These are phyloP conservation scores for Chloromyia formosa DNA, from an alignment of 2,888 invertebrate genomes.

Conservation along the genomic window DNA sequence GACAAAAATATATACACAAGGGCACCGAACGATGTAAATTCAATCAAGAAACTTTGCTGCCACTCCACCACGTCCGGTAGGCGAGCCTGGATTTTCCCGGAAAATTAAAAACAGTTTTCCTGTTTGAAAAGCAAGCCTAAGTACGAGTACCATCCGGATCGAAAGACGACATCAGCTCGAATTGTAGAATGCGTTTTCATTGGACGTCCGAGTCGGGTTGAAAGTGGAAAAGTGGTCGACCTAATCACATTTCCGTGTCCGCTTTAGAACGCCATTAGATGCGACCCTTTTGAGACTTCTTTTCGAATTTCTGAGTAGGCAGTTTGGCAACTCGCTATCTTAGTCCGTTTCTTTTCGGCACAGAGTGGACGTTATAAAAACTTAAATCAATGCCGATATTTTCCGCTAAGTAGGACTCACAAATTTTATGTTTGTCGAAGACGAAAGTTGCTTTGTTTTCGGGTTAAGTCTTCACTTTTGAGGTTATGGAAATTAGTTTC, in stretches of 20 bases:
- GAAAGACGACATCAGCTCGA: no score
- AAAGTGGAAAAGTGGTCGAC: slow-evolving; percentile 37
- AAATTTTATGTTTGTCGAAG: no score
- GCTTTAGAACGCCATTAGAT: slow-evolving; percentile 25
- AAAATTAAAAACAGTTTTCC: slow-evolving; percentile 33
- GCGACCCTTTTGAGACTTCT: slow-evolving; percentile 2
- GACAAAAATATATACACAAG: slow-evolving; percentile 1
- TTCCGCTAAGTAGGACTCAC: no score
- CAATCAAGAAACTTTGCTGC: background rate
- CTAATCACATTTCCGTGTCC: slow-evolving; percentile 41
- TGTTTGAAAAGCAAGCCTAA: background rate
- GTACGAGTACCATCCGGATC: background rate
- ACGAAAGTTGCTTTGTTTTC: no score
- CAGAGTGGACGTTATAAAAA: no score
- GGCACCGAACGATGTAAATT: background rate
- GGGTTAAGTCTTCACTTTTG: no score
- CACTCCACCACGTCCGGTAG: background rate
- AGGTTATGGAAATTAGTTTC: background rate
- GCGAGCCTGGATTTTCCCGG: slow-evolving; percentile 1
- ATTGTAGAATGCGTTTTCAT: no score
- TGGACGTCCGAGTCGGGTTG: background rate
- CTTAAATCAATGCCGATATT: no score
- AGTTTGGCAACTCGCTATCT: no score
- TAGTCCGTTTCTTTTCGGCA: background rate
- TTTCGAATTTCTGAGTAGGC: background rate